A percentile compares a stretch with the other conserved stretches of the same genome.
Conservation (phyloP, 2,888 invertebrate genomes). For the Tupiocoris notatus region DNA sequence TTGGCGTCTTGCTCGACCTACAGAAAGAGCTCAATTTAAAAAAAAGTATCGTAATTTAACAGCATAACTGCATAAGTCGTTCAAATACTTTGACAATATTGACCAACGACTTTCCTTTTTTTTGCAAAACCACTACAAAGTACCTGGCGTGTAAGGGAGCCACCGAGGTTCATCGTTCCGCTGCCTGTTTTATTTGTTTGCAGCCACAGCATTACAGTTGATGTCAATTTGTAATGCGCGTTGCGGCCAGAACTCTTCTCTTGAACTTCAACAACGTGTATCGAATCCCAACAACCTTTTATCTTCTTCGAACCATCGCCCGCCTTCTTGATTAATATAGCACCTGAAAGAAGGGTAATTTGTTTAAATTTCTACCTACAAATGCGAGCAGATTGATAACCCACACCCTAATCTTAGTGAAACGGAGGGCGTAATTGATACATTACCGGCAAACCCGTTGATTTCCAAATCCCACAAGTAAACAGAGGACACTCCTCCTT, state of each 20-base stretch:
- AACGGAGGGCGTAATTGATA: not conserved
- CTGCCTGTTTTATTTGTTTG: constrained; percentile 96
- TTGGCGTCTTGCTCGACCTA: constrained; percentile 87
- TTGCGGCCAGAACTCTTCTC: constrained; percentile 91
- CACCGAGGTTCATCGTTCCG: constrained; percentile 98
- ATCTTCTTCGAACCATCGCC: constrained; percentile 98
- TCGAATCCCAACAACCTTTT: constrained; percentile 99
- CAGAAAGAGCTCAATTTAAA: too few species aligned
- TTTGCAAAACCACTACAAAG: too few species aligned
- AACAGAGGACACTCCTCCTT: constrained; percentile 98
- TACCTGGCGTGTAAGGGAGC: constrained; percentile 95
- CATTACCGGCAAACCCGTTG: constrained; percentile 79
- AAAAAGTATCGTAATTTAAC: too few species aligned
- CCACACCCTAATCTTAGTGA: too few species aligned
- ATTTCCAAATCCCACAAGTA: constrained; percentile 97
- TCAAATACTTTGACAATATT: too few species aligned
- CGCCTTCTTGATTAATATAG: constrained; percentile 97
- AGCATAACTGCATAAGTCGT: too few species aligned
- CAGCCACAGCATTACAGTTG: constrained; percentile 98
- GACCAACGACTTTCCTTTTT: too few species aligned
- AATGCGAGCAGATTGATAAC: too few species aligned
- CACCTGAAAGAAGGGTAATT: constrained; percentile 61
- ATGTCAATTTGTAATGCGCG: constrained; percentile 97
- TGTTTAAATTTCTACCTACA: not conserved
- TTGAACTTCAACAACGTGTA: constrained; percentile 98